phyloP scores from a whole-genome alignment of 2,888 invertebrate species.

The Cyclophora punctaria region DNA sequence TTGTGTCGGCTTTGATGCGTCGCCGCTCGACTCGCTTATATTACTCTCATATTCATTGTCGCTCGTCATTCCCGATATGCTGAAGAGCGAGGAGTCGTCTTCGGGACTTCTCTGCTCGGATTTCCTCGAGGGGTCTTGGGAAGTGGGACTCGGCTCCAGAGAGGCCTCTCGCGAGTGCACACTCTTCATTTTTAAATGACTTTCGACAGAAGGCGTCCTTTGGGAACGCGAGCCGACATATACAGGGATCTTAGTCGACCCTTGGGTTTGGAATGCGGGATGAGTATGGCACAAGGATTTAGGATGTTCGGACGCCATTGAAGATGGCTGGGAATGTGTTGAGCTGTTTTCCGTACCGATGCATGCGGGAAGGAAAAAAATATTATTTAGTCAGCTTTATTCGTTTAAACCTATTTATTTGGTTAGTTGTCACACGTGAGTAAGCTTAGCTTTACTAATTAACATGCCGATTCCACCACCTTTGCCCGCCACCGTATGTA shows the following conservation, averaged over 20 bases:
- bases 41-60: constrained; percentile 74
- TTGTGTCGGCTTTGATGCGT: constrained; percentile 64
- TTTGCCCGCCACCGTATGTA: constrained; percentile 14
- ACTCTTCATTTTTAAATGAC: constrained; percentile 39
- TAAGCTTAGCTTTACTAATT: constrained; percentile 24
- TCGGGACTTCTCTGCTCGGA: constrained; percentile 72
- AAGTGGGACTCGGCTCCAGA: constrained; percentile 65
- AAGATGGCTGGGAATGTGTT: constrained; percentile 73
- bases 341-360: constrained; percentile 58
- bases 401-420: constrained; percentile 18
- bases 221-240: constrained; percentile 78
- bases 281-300: constrained; percentile 70
- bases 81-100: constrained; percentile 73
- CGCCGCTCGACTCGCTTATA: constrained; percentile 70
- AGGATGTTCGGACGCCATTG: constrained; percentile 64
- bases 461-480: constrained; percentile 26
- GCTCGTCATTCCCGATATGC: constrained; percentile 75
- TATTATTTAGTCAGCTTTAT: constrained; percentile 29
- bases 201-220: constrained; percentile 69
- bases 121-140: constrained; percentile 63
- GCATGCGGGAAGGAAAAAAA: constrained; percentile 67
- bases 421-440: constrained; percentile 33
- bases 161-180: constrained; percentile 56
- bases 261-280: constrained; percentile 75
- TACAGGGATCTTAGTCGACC: constrained; percentile 83